These are phyloP conservation scores for Hypselothyrea guttata DNA, from an alignment of 2,888 invertebrate genomes.

Conservation along the genomic window DNA sequence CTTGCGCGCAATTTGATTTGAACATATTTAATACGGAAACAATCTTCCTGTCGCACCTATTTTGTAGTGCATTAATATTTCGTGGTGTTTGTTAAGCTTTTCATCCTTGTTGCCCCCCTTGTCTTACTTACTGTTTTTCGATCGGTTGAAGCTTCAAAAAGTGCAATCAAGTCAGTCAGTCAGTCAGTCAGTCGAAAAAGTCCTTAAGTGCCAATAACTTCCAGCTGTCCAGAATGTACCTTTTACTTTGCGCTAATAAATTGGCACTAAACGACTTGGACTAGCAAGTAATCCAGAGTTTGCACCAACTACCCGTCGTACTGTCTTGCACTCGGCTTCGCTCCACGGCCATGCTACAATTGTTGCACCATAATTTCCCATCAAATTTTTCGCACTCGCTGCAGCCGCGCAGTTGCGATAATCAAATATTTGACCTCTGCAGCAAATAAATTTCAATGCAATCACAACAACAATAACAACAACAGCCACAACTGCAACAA, in stretches of 20 bases:
- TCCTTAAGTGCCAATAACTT: slow-evolving; percentile 68
- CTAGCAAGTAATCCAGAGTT: slow-evolving; percentile 9
- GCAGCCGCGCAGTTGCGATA: slow-evolving; percentile 70
- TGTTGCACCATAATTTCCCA: slow-evolving; percentile 77
- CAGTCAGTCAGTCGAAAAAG: slow-evolving; percentile 14
- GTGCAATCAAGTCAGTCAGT: slow-evolving; percentile 22
- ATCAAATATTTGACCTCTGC: slow-evolving; percentile 80
- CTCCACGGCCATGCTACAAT: slow-evolving; percentile 63
- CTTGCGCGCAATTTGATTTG: too few relatives aligned
- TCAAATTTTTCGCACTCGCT: slow-evolving; percentile 75
- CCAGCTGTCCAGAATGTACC: slow-evolving; percentile 60
- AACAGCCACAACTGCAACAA: slow-evolving; percentile 23
- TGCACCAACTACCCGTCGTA: not conserved
- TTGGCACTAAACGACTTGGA: slow-evolving; percentile 70
- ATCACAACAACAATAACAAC: slow-evolving; percentile 53
- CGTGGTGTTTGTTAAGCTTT: not conserved
- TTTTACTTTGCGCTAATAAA: slow-evolving; percentile 75
- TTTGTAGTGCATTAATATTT: slow-evolving; percentile 2
- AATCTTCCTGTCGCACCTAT: not conserved
- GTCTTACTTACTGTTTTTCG: slow-evolving; percentile 53
- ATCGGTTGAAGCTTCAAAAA: slow-evolving; percentile 44
- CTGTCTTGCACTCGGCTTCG: slow-evolving; percentile 4
- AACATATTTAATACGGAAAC: not conserved
- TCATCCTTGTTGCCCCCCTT: slow-evolving; percentile 35
- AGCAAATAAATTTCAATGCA: slow-evolving; percentile 78